phyloP scores from a whole-genome alignment of 2,797 vertebrate species.

The Eremophila alpestris region DNA sequence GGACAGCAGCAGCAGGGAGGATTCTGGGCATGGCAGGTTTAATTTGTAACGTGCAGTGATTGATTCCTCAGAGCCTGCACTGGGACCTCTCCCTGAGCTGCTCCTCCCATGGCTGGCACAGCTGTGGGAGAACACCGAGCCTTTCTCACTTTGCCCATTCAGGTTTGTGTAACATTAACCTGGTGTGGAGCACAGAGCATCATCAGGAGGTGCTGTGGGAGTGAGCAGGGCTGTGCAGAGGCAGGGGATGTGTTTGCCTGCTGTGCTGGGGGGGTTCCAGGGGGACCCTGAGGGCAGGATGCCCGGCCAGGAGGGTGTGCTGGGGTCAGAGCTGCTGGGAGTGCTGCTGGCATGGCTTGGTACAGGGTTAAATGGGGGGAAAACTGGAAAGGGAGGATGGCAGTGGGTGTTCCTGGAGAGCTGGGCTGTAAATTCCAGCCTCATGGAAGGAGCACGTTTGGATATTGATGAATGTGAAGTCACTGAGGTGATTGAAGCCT shows the following conservation, averaged over 20 bases:
- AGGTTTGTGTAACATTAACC: not conserved
- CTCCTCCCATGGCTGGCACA: accelerated
- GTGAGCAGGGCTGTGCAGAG: not conserved
- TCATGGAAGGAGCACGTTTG: accelerated
- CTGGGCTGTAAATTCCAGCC: accelerated
- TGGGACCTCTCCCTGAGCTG: not conserved
- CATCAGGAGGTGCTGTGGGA: not conserved
- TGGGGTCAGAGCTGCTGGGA: not conserved
- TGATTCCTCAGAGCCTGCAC: not conserved
- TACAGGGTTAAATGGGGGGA: accelerated
- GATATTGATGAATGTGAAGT: not conserved
- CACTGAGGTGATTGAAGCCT: not conserved
- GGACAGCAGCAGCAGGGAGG: not conserved
- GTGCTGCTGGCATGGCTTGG: accelerated
- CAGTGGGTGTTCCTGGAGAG: not conserved
- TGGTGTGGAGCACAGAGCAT: not conserved
- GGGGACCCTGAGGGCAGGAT: not conserved
- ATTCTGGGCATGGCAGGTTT: not conserved
- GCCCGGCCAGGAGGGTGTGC: too few relatives aligned
- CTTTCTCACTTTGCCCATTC: not conserved
- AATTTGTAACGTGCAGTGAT: not conserved
- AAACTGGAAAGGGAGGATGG: not conserved
- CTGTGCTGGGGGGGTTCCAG: too few relatives aligned
- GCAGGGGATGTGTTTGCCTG: not conserved
- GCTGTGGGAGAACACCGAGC: accelerated